Evolutionary conservation across 2,888 invertebrate genomes (phyloP), one percentile per base, ranked within the genome.

Genomic region (Cephonodes hylas): DNA sequence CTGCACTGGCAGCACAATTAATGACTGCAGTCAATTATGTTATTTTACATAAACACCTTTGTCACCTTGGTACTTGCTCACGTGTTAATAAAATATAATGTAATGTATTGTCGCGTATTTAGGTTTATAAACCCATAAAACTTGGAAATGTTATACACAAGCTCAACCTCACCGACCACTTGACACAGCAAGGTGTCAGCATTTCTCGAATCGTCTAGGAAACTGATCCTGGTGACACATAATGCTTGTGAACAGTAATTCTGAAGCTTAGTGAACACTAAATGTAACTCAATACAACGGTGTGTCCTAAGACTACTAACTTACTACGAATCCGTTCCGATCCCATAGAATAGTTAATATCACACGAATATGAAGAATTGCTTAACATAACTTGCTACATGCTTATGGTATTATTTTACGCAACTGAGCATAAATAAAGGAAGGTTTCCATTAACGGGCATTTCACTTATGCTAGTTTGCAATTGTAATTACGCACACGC

Each of bases 381-480:
- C 18, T 20, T 6, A 44, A 48, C 27, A n/a, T 3, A 8, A 27
- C 6, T 3, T 15, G n/a, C n/a, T n/a, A n/a, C n/a, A n/a, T n/a
- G n/a, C 6, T 8, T 8, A 48, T 48, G 15, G 8, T 27, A 6
- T 10, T 44, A 22, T 44, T 48, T 48, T 48, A 48, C 27, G 48
- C 48, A 27, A 48, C 48, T 27, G 2, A 15, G 27, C 48, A 48
- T 27, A 48, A 48, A 48, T 44, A 7, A 48, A 48, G 15, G 27
- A 48, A 27, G 25, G 15, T 48, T 25, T 27, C 48, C 48, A 48
- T 25, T 48, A 48, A 15, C 48, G 15, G 18, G 25, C 48, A 48
- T 48, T 48, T 15, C 27, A 27, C 48, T 27, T 48, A 48, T 27
- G 48, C 48, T 27, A 48, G 27, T 48, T 45, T 48, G 48, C 48